These are phyloP conservation scores for Lottia scabra DNA, from an alignment of 2,888 invertebrate genomes.

Conservation along the genomic window DNA sequence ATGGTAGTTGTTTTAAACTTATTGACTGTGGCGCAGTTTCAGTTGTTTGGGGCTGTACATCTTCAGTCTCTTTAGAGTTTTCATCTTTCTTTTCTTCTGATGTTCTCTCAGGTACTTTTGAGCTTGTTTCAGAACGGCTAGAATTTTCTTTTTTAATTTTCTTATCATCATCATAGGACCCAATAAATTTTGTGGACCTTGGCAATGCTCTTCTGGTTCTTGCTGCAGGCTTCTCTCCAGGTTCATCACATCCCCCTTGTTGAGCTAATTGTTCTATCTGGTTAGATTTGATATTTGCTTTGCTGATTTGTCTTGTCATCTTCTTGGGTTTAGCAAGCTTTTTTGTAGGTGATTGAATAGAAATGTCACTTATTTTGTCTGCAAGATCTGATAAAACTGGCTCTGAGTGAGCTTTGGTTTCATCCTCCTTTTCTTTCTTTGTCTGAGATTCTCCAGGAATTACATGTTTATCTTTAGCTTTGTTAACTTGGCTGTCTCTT, in stretches of 20 bases:
- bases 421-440: background rate
- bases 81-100: too few species aligned
- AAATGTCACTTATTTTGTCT: background rate
- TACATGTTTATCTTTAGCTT: too few species aligned
- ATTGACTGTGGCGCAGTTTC: too few species aligned
- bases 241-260: background rate
- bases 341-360: background rate
- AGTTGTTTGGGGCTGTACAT: too few species aligned
- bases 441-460: background rate
- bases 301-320: background rate
- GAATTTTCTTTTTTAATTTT: background rate
- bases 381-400: background rate
- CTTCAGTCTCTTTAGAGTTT: too few species aligned
- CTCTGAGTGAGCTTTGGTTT: background rate
- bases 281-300: background rate
- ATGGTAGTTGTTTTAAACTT: too few species aligned
- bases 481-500: background rate
- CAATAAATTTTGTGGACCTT: background rate
- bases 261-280: too few species aligned
- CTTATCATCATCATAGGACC: background rate
- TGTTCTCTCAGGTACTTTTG: background rate
- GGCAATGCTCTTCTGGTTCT: background rate
- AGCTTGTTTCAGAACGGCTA: background rate
- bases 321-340: background rate
- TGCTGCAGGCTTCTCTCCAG: background rate